Percentiles rank a stretch among this genome's conserved stretches.
phyloP scores from a whole-genome alignment of 2,797 vertebrate genomes.

The Rhynchonycteris naso region DNA sequence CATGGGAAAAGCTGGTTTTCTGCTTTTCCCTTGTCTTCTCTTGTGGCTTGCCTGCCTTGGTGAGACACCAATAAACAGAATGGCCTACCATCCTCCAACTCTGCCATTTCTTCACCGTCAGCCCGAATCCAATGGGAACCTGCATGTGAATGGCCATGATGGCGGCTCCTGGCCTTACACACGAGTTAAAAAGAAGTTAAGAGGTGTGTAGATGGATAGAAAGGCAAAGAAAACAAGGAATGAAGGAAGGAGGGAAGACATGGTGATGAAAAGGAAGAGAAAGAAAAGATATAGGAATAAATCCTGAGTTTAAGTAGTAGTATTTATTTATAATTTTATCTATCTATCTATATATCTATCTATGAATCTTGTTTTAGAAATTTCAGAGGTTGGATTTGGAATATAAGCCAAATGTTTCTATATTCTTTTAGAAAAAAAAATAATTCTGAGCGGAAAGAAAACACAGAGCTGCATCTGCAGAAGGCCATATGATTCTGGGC shows the following conservation, averaged over 20 bases:
- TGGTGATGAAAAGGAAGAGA: not conserved
- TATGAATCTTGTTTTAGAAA: slow-evolving; percentile 28
- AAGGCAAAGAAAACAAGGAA: not conserved
- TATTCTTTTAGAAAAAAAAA: not conserved
- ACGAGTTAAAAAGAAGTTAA: not conserved
- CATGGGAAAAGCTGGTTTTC: no score
- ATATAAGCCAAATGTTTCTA: not conserved
- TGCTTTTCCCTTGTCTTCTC: no score
- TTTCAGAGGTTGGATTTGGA: not conserved
- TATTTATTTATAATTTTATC: not conserved
- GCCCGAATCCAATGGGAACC: no score
- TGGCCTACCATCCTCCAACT: no score
- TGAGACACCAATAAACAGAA: no score
- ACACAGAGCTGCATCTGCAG: not conserved
- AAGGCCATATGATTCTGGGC: not conserved
- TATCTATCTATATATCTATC: not conserved
- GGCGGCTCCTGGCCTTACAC: no score
- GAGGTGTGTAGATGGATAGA: not conserved
- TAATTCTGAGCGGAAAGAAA: not conserved
- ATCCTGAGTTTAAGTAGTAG: not conserved
- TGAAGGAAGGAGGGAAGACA: not conserved
- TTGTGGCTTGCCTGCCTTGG: no score
- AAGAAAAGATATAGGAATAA: not conserved
- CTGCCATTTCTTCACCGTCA: no score
- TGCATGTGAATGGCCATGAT: no score